phyloP scores from a whole-genome alignment of 2,113 vertebrate species.

The Girardinichthys multiradiatus region DNA sequence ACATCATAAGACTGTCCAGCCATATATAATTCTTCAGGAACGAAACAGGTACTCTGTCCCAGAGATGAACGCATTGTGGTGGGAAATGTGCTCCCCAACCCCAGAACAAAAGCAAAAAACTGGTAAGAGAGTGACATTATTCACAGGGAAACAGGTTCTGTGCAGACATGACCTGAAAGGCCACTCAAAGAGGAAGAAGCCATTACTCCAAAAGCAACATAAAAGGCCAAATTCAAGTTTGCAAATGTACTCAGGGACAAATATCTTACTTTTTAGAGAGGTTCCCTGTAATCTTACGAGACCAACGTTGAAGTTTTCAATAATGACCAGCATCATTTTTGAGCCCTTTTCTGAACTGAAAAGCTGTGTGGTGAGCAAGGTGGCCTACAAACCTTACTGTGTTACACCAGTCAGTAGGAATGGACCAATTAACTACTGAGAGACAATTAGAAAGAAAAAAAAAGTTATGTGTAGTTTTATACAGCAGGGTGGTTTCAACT shows the following conservation, averaged over 20 bases:
- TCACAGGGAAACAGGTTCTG: background rate
- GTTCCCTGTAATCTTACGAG: background rate
- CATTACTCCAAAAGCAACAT: background rate
- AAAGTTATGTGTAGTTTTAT: no score
- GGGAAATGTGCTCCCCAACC: no score
- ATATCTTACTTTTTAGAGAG: no score
- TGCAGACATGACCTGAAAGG: background rate
- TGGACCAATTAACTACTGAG: background rate
- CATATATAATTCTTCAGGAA: no score
- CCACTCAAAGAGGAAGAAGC: background rate
- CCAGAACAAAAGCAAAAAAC: background rate
- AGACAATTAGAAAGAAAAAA: no score
- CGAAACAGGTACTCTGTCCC: no score
- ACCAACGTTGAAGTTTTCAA: background rate
- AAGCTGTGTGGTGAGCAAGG: background rate
- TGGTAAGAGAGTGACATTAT: background rate
- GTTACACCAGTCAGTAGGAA: background rate
- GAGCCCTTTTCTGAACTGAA: no score
- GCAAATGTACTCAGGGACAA: no score
- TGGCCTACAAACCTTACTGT: background rate
- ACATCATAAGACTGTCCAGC: no score
- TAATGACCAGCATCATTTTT: background rate
- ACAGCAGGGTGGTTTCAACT: no score
- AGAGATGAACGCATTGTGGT: no score
- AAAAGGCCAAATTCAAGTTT: background rate